A percentile compares a stretch with the other conserved stretches of the same genome.
These are phyloP conservation scores for Caenorhabditis briggsae DNA, from an alignment of 1,140 invertebrate species.

Conservation along the genomic window DNA sequence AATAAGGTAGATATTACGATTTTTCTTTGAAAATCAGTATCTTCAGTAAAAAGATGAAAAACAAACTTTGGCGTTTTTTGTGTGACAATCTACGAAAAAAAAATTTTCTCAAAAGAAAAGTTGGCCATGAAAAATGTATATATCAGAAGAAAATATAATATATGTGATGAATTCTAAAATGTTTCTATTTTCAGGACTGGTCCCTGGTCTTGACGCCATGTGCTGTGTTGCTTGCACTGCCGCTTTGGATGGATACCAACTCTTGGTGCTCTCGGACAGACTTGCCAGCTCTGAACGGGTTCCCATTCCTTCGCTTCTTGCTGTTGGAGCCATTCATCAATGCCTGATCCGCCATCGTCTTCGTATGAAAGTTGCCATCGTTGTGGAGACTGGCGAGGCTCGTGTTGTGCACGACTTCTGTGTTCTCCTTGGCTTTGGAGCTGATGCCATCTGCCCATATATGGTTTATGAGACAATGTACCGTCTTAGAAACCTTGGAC, in stretches of 20 bases:
- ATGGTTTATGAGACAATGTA: constrained; percentile 87
- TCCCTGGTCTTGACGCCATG: constrained; percentile 85
- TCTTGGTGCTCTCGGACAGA: constrained; percentile 80
- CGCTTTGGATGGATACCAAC: constrained; percentile 86
- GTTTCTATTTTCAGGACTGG: constrained; percentile 81
- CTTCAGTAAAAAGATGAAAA: neutral
- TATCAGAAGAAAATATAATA: neutral
- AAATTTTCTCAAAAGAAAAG: neutral
- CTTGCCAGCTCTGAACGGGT: constrained; percentile 70
- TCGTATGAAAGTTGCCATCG: constrained; percentile 86
- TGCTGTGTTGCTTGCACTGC: constrained; percentile 87
- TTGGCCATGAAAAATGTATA: neutral
- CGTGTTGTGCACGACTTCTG: constrained; percentile 95
- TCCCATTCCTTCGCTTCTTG: constrained; percentile 82
- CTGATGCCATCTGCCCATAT: constrained; percentile 94
- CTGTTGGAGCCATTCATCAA: constrained; percentile 93
- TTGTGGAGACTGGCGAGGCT: constrained; percentile 77
- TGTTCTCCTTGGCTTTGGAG: constrained; percentile 94
- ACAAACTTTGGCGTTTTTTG: neutral
- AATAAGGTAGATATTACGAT: neutral
- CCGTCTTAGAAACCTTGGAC: constrained; percentile 80
- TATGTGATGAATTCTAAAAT: constrained; percentile 5
- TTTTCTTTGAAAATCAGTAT: too few relatives aligned
- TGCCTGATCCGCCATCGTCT: constrained; percentile 93
- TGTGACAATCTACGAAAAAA: neutral